These are phyloP conservation scores for Coelopa pilipes DNA, from an alignment of 2,888 invertebrate genomes.

Conservation along the genomic window DNA sequence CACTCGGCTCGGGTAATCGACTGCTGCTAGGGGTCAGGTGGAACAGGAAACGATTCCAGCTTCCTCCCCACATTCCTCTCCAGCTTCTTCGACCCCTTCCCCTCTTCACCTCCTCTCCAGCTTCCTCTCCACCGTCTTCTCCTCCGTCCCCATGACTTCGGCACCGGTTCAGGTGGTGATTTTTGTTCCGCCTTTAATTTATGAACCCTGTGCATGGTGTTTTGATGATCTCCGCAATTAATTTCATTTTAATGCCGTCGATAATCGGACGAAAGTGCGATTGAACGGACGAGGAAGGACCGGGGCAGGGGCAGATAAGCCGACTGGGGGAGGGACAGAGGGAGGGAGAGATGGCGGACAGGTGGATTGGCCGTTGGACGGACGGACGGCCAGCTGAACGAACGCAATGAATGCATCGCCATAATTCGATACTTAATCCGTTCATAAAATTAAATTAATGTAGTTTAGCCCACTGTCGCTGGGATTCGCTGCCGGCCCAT, in stretches of 20 bases:
- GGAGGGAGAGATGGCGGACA: no score
- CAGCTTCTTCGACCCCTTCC: no score
- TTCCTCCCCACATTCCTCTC: no score
- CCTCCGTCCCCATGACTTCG: not conserved
- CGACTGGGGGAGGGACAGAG: not conserved
- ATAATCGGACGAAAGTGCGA: not conserved
- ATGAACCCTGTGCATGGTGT: not conserved
- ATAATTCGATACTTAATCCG: conserved; percentile 26
- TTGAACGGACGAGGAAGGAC: not conserved
- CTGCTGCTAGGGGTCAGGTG: no score
- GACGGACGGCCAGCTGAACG: no score
- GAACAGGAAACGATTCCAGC: no score
- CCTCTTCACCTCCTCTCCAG: not conserved
- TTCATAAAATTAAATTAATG: conserved; percentile 20
- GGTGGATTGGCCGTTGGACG: no score
- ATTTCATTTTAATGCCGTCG: conserved; percentile 19
- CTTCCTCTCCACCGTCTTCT: not conserved
- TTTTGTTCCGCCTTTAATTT: conserved; percentile 5
- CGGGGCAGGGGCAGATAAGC: not conserved
- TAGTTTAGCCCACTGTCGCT: not conserved
- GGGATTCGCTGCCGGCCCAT: conserved; percentile 1
- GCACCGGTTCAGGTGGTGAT: no score
- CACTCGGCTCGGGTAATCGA: no score
- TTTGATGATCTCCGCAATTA: conserved; percentile 9
- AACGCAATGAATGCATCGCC: conserved; percentile 2